A percentile compares a stretch with the other conserved stretches of the same genome.
phyloP scores from a whole-genome alignment of 2,888 invertebrate genomes.

The Melieria omissa region DNA sequence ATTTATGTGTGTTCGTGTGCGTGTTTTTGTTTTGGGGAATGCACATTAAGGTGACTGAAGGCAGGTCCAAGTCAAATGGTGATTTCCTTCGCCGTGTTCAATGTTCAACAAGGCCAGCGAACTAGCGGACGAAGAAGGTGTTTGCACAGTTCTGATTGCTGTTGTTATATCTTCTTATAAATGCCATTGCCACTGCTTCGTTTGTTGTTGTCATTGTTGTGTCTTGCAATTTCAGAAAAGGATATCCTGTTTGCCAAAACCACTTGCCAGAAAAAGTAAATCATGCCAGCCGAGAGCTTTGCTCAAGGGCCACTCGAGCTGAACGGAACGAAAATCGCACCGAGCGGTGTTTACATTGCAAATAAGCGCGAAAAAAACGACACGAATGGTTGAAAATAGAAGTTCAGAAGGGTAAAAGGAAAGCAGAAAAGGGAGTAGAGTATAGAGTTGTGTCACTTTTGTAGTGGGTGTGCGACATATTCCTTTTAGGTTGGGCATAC shows the following conservation, averaged over 20 bases:
- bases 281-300: conserved; percentile 28
- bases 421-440: too few relatives aligned
- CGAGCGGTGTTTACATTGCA: background rate
- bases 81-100: conserved; percentile 15
- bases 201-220: conserved; percentile 23
- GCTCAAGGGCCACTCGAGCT: background rate
- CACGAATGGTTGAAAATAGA: background rate
- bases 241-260: conserved; percentile 15
- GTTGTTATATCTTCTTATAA: conserved; percentile 7
- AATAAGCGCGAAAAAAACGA: background rate
- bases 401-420: background rate
- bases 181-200: background rate
- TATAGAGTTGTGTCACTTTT: too few relatives aligned
- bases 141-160: conserved; percentile 25
- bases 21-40: background rate
- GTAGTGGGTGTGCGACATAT: too few relatives aligned
- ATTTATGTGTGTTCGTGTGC: background rate
- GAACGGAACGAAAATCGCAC: background rate
- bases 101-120: conserved; percentile 2
- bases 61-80: conserved; percentile 25
- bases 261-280: conserved; percentile 32
- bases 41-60: background rate
- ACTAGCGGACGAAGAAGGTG: conserved; percentile 17
- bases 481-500: too few relatives aligned
- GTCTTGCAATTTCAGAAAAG: conserved; percentile 15